A percentile compares a stretch with the other conserved stretches of the same genome.
phyloP scores from a whole-genome alignment of 1,140 invertebrate genomes.

The Zaprionus ghesquierei region DNA sequence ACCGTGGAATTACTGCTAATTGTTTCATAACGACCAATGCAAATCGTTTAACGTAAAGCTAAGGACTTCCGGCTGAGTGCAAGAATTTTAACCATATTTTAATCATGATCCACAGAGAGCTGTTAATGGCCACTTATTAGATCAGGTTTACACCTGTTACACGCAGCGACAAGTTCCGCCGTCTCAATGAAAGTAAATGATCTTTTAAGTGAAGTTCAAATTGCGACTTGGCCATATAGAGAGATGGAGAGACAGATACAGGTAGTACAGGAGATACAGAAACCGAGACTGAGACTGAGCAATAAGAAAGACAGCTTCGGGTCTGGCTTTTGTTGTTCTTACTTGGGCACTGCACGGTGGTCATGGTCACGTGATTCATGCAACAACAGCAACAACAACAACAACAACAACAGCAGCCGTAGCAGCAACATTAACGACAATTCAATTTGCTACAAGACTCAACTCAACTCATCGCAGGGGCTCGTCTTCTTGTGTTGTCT shows the following conservation, averaged over 20 bases:
- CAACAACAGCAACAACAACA: slow-evolving; percentile 52
- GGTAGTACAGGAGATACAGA: slow-evolving; percentile 34
- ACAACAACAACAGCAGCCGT: slow-evolving; percentile 9
- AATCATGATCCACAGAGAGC: slow-evolving; percentile 50
- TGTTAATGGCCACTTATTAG: slow-evolving; percentile 73
- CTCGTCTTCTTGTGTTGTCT: no score
- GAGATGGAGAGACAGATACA: slow-evolving; percentile 26
- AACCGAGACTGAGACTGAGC: slow-evolving; percentile 30
- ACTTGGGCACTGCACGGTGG: slow-evolving; percentile 69
- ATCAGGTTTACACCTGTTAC: slow-evolving; percentile 78
- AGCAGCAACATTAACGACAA: slow-evolving; percentile 63
- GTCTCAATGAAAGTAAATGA: slow-evolving; percentile 79
- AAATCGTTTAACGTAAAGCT: slow-evolving; percentile 8
- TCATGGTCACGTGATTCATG: slow-evolving; percentile 82
- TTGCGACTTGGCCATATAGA: slow-evolving; percentile 71
- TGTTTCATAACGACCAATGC: slow-evolving; percentile 12
- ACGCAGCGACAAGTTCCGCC: slow-evolving; percentile 61
- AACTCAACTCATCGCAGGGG: slow-evolving; percentile 63
- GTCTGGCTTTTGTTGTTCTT: slow-evolving; percentile 58
- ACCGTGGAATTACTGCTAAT: neutral
- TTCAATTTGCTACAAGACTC: slow-evolving; percentile 80
- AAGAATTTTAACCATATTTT: neutral
- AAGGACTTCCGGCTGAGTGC: slow-evolving; percentile 18
- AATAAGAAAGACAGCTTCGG: slow-evolving; percentile 11
- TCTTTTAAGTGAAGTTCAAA: slow-evolving; percentile 76